Conservation (phyloP, 2,113 vertebrate species). For the Isichthys henryi region DNA sequence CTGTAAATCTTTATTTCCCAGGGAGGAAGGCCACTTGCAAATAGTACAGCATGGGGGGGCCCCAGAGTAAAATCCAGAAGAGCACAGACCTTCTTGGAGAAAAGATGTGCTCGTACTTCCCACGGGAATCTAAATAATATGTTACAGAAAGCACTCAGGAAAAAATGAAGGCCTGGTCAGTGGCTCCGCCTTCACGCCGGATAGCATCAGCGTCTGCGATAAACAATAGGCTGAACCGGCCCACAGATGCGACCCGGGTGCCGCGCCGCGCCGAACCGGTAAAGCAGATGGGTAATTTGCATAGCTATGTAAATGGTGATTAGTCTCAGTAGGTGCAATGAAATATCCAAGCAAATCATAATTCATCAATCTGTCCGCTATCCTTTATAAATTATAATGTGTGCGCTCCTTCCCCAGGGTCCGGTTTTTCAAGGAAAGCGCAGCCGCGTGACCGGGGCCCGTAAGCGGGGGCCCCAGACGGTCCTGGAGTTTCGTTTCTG, state of each 20-base stretch:
- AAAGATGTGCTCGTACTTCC: not conserved
- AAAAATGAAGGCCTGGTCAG: not conserved
- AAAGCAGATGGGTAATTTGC: conserved; percentile 15
- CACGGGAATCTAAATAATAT: not conserved
- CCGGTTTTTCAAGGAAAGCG: not conserved
- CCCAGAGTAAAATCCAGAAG: not conserved
- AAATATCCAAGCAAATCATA: conserved; percentile 14
- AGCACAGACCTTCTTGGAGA: not conserved
- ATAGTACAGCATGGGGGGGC: too few species aligned
- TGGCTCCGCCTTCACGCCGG: not conserved
- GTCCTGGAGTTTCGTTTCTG: not conserved
- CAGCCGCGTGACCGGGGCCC: not conserved
- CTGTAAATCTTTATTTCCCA: not conserved
- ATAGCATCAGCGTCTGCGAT: not conserved
- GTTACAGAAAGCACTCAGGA: not conserved
- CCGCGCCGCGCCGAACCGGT: not conserved
- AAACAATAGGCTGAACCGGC: not conserved
- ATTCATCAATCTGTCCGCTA: conserved; percentile 3
- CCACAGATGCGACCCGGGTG: not conserved
- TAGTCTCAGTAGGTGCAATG: conserved; percentile 12
- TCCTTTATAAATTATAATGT: conserved; percentile 7
- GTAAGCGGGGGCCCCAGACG: not conserved
- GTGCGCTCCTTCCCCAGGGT: not conserved
- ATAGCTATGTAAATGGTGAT: conserved; percentile 15
- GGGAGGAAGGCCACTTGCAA: not conserved